Conservation (phyloP, 92 coral and sea anemone genomes). For the Porites cylindrica region DNA sequence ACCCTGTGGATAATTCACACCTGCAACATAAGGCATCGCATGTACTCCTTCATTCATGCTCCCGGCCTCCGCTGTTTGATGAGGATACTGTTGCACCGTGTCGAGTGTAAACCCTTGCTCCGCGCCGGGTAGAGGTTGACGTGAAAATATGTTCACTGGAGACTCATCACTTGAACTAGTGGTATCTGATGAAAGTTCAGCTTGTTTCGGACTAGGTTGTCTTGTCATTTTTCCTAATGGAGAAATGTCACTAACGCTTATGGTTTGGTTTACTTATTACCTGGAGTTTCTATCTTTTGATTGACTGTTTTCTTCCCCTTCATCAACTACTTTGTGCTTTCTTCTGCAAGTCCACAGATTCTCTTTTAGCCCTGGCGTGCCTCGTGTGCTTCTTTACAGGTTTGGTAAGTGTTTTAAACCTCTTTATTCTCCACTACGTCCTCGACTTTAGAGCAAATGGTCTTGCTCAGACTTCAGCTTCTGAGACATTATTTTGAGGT, state of each 20-base stretch:
- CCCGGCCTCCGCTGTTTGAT: constrained; percentile 20
- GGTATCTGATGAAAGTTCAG: constrained; percentile 43
- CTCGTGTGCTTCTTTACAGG: neutral
- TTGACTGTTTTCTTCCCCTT: neutral
- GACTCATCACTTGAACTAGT: constrained; percentile 33
- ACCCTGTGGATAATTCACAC: constrained; percentile 8
- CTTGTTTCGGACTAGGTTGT: neutral
- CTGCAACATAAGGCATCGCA: neutral
- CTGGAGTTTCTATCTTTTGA: neutral
- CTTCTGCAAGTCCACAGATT: neutral
- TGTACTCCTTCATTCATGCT: constrained; percentile 10
- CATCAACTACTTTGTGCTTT: neutral
- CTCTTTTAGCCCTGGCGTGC: neutral
- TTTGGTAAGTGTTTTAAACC: neutral
- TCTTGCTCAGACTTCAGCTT: neutral
- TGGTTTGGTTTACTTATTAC: neutral
- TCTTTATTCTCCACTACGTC: neutral
- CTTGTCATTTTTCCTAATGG: neutral
- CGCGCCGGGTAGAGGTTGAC: constrained; percentile 46
- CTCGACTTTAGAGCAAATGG: neutral
- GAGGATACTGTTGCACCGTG: constrained; percentile 2
- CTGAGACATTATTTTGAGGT: neutral
- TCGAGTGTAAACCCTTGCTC: constrained; percentile 45
- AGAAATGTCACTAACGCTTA: neutral
- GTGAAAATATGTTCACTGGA: constrained; percentile 18